Conservation (phyloP, 1,140 invertebrate species). For the Procambarus virginalis region DNA sequence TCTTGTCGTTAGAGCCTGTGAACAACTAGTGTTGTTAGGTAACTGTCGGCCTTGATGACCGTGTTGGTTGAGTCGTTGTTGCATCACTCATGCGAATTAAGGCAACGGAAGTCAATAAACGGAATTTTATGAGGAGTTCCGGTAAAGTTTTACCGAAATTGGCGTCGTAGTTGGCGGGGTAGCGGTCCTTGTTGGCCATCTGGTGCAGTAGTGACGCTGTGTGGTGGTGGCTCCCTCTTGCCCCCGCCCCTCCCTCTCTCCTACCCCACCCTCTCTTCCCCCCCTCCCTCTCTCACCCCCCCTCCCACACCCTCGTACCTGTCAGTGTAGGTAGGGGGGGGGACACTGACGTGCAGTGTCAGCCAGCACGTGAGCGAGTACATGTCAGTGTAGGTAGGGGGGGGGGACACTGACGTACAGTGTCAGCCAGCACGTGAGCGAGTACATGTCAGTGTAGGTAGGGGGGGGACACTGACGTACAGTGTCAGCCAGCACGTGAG, state of each 20-base stretch:
- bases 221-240: neutral
- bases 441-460: neutral
- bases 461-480: too few species aligned
- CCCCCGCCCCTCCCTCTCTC: too few species aligned
- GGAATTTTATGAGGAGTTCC: slow-evolving; percentile 5
- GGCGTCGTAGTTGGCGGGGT: neutral
- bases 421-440: too few species aligned
- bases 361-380: too few species aligned
- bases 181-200: neutral
- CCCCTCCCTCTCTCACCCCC: neutral
- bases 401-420: too few species aligned
- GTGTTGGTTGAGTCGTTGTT: neutral
- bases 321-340: neutral
- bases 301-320: neutral
- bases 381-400: neutral
- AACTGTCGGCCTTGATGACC: neutral
- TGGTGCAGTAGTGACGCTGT: neutral
- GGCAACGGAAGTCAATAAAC: slow-evolving; percentile 7
- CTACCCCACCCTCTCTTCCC: neutral
- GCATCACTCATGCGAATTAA: neutral
- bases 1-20: neutral
- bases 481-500: too few species aligned
- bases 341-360: too few species aligned
- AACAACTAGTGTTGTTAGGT: neutral
- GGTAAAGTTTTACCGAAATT: slow-evolving; percentile 6